phyloP scores from a whole-genome alignment of 2,888 invertebrate species.

The Pachycephus smyrnensis region DNA sequence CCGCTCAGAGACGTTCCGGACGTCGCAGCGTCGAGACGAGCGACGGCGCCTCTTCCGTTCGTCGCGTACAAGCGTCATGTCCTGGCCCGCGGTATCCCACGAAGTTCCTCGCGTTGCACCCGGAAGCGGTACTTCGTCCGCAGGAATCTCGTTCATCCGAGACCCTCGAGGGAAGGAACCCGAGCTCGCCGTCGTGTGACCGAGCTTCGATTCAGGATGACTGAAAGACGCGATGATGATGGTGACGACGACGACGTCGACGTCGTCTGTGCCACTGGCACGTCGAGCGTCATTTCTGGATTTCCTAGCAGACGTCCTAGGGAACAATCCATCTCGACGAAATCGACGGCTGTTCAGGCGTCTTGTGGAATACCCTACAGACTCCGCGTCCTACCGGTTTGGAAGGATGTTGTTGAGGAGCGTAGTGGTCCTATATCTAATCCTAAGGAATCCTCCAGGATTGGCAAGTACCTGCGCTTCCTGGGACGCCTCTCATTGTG shows the following conservation, averaged over 20 bases:
- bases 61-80: slow-evolving; percentile 38
- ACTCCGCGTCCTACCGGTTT: slow-evolving; percentile 71
- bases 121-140: slow-evolving; percentile 17
- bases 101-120: slow-evolving; percentile 28
- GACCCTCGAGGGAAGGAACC: slow-evolving; percentile 20
- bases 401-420: slow-evolving; percentile 54
- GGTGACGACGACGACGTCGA: slow-evolving; percentile 38
- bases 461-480: slow-evolving; percentile 56
- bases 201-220: slow-evolving; percentile 54
- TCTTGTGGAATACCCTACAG: slow-evolving; percentile 68
- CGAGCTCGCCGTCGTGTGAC: slow-evolving; percentile 41
- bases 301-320: neutral
- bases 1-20: slow-evolving; percentile 44
- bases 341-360: slow-evolving; percentile 66
- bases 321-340: slow-evolving; percentile 25
- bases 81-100: slow-evolving; percentile 18
- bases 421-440: slow-evolving; percentile 28
- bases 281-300: neutral
- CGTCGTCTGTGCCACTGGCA: slow-evolving; percentile 34
- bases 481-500: slow-evolving; percentile 56
- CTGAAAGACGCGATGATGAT: slow-evolving; percentile 39
- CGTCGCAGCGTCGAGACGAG: slow-evolving; percentile 33
- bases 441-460: slow-evolving; percentile 42
- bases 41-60: slow-evolving; percentile 29
- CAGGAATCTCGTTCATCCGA: slow-evolving; percentile 47